A percentile compares a stretch with the other conserved stretches of the same genome.
Conservation (phyloP, 2,888 invertebrate species). For the Cheilosia urbana region DNA sequence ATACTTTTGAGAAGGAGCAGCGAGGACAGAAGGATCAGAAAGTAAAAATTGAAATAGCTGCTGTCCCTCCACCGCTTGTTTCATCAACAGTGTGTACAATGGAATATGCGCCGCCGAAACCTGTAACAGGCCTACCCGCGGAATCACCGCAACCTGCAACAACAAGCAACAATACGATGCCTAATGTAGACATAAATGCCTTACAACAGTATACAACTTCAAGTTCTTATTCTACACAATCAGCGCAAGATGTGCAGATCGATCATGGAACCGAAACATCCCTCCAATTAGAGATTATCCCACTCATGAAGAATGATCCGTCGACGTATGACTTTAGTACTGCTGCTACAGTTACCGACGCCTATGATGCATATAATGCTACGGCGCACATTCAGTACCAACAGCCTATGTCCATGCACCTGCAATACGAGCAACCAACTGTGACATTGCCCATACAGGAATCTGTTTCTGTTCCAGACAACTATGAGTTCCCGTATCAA, state of each 20-base stretch:
- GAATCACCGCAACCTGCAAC: constrained; percentile 15
- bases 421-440: constrained; percentile 39
- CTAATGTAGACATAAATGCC: neutral
- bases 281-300: constrained; percentile 57
- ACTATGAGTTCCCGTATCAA: constrained; percentile 49
- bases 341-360: neutral
- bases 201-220: constrained; percentile 46
- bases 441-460: constrained; percentile 37
- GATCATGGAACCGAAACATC: constrained; percentile 30
- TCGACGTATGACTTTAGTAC: constrained; percentile 41
- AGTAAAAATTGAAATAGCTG: constrained; percentile 53
- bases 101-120: neutral
- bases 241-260: constrained; percentile 25
- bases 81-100: constrained; percentile 14
- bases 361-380: constrained; percentile 14
- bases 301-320: constrained; percentile 53
- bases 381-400: constrained; percentile 35
- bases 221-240: constrained; percentile 12
- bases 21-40: constrained; percentile 59
- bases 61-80: constrained; percentile 42
- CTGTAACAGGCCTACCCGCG: neutral
- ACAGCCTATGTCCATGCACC: constrained; percentile 32
- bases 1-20: constrained; percentile 64
- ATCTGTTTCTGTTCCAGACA: neutral
- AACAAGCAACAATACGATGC: neutral